Evolutionary conservation across 1,140 invertebrate genomes (phyloP).

Genomic region (Ostrea edulis): DNA sequence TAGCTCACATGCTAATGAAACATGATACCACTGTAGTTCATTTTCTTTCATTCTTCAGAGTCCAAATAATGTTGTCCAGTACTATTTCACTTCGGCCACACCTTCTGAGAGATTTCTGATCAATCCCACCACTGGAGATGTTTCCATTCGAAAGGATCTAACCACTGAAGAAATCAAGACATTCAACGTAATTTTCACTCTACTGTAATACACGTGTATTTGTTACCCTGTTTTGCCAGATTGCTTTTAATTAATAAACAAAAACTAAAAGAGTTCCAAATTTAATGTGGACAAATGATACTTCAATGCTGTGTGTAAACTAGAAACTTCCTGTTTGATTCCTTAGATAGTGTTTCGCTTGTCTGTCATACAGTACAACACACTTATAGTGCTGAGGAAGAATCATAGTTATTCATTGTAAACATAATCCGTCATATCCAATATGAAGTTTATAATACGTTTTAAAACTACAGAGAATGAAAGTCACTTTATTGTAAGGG

Average conservation of each 20-base stretch:
- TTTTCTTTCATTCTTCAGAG: conserved; percentile 38
- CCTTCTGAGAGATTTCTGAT: conserved; percentile 64
- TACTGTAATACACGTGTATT: background rate
- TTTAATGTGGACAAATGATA: too few species aligned
- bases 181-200: background rate
- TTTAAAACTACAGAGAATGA: background rate
- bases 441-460: background rate
- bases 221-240: background rate
- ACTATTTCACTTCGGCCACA: conserved; percentile 52
- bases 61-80: conserved; percentile 58
- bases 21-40: background rate
- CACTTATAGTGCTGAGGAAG: too few species aligned
- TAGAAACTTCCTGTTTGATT: too few species aligned
- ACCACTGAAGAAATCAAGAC: conserved; percentile 50
- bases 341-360: too few species aligned
- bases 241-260: background rate
- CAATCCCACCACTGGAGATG: conserved; percentile 58
- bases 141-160: conserved; percentile 60
- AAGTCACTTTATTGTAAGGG: background rate
- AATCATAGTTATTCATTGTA: too few species aligned
- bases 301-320: too few species aligned
- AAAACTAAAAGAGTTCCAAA: too few species aligned
- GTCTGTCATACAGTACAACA: too few species aligned
- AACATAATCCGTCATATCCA: too few species aligned
- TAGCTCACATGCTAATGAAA: background rate